Evolutionary conservation across 2,113 vertebrate genomes (phyloP).

Genomic region (Ochotona princeps): DNA sequence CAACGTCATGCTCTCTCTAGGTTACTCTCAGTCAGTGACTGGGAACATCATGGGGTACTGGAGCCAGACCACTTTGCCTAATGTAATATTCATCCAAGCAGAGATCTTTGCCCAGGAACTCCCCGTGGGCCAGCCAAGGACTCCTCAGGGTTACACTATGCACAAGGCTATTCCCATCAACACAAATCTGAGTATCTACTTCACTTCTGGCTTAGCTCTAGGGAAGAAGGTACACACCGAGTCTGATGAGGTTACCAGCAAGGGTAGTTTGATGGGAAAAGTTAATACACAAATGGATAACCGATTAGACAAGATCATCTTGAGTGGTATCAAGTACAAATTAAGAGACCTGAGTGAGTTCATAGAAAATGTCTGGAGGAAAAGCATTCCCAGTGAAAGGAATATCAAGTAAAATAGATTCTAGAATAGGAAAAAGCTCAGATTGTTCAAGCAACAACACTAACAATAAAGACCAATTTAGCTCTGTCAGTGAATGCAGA

Average conservation of each 20-base stretch:
- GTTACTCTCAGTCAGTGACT: neutral
- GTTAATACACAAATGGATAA: neutral
- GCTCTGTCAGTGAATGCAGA: accelerated
- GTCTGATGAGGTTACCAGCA: neutral
- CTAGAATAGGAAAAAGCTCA: neutral
- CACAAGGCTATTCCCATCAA: neutral
- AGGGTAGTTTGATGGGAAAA: neutral
- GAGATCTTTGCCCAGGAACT: neutral
- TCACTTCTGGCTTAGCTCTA: neutral
- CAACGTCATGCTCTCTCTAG: neutral
- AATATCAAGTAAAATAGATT: neutral
- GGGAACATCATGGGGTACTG: neutral
- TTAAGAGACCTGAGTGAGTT: neutral
- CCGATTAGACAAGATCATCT: neutral
- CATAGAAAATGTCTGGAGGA: neutral
- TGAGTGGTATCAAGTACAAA: neutral
- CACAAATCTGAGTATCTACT: neutral
- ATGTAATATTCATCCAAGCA: neutral
- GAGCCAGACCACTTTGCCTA: neutral
- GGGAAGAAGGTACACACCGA: neutral
- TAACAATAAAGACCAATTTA: neutral
- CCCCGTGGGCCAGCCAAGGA: accelerated
- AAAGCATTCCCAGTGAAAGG: neutral
- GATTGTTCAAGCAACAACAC: neutral
- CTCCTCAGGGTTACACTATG: neutral